phyloP scores from a whole-genome alignment of 2,888 invertebrate species.

The Gonocerus acuteangulatus region DNA sequence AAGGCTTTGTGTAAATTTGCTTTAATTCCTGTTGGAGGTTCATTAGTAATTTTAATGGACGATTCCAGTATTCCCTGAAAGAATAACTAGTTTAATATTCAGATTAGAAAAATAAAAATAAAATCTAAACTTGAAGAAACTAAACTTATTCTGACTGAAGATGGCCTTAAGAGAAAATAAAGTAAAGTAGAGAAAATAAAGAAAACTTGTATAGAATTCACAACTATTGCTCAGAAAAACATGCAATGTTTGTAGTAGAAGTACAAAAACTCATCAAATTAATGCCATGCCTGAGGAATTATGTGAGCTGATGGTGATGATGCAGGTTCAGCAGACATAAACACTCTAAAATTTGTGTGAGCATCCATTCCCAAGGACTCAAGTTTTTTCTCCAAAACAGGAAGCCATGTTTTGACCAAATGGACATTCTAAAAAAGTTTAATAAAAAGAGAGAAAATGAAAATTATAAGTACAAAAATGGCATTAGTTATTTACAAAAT shows the following conservation, averaged over 20 bases:
- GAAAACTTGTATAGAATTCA: no score
- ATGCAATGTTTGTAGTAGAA: no score
- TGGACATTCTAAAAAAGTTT: constrained; percentile 79
- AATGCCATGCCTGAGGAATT: constrained; percentile 82
- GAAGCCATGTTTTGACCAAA: constrained; percentile 89
- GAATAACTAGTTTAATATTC: background rate
- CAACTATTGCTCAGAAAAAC: no score
- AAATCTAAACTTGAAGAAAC: no score
- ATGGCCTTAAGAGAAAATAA: background rate
- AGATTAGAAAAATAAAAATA: background rate
- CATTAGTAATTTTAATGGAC: constrained; percentile 94
- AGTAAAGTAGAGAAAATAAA: background rate
- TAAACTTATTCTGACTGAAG: background rate
- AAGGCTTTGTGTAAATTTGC: constrained; percentile 93
- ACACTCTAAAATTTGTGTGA: constrained; percentile 73
- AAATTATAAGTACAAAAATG: background rate
- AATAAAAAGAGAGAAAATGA: background rate
- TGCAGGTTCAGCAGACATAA: constrained; percentile 91
- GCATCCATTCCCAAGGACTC: constrained; percentile 76
- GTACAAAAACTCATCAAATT: no score
- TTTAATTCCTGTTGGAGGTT: constrained; percentile 92
- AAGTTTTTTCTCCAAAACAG: constrained; percentile 81
- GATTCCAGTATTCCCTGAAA: constrained; percentile 83
- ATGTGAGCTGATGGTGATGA: constrained; percentile 79
- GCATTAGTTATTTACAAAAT: background rate